Conservation (phyloP, 2,888 invertebrate species). For the Poecilobothrus nobilitatus region DNA sequence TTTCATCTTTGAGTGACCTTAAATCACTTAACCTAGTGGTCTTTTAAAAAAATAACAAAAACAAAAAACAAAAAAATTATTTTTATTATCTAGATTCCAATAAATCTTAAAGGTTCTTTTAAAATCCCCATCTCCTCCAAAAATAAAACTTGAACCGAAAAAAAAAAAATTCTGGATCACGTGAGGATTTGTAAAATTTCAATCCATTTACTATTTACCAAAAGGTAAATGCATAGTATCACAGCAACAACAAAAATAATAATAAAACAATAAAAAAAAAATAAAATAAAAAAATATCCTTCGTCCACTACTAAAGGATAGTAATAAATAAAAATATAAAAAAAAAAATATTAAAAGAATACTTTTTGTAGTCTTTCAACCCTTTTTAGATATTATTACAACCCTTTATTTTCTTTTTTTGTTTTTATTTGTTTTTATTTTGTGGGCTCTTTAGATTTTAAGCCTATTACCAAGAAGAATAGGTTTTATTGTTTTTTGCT, state of each 20-base stretch:
- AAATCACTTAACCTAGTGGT: neutral
- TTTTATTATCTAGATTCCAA: slow-evolving; percentile 10
- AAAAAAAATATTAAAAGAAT: neutral
- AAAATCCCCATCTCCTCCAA: neutral
- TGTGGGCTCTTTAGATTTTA: neutral
- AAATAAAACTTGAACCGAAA: no score
- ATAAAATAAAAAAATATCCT: neutral
- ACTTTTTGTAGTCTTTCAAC: neutral
- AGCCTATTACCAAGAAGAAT: neutral
- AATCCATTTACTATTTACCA: neutral
- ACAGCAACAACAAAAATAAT: neutral
- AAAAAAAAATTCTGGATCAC: neutral
- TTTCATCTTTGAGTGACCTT: neutral
- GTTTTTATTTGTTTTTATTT: neutral
- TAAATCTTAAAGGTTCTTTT: slow-evolving; percentile 7
- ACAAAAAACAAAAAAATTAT: neutral
- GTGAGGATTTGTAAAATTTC: neutral
- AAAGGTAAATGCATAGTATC: neutral
- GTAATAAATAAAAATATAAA: neutral
- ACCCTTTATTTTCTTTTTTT: neutral
- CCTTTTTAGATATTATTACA: neutral
- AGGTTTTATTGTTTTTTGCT: neutral
- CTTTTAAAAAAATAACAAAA: neutral
- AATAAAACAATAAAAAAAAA: no score
- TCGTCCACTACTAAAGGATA: neutral